Evolutionary conservation across 2,888 invertebrate species (phyloP).

Genomic region (Microchrysa polita): DNA sequence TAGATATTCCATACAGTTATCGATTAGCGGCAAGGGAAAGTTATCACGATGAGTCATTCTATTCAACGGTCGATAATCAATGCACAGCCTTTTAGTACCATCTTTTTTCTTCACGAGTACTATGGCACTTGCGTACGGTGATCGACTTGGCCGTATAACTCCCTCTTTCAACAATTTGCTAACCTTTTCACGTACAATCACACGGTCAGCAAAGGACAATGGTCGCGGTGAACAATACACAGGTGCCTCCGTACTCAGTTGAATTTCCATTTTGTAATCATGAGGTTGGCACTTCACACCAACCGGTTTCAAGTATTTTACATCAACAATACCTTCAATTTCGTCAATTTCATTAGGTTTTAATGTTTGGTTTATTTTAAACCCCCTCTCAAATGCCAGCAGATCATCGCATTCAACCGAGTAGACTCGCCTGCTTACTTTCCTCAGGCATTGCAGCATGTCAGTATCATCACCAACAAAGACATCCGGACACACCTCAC

Average conservation of each 20-base stretch:
- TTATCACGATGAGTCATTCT: neutral
- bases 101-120: neutral
- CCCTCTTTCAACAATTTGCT: too few relatives aligned
- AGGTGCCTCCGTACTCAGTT: too few relatives aligned
- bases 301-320: neutral
- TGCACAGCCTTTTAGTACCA: neutral
- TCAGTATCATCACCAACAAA: neutral
- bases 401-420: neutral
- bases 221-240: too few relatives aligned
- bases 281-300: neutral
- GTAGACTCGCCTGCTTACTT: neutral
- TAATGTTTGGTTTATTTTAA: neutral
- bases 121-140: neutral
- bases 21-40: constrained; percentile 1
- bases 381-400: neutral
- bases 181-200: neutral
- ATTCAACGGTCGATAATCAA: neutral
- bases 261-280: neutral
- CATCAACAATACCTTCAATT: neutral
- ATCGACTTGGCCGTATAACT: neutral
- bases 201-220: neutral
- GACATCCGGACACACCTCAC: neutral
- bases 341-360: neutral
- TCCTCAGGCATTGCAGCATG: neutral
- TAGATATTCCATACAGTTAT: constrained; percentile 14